Evolutionary conservation across 2,113 vertebrate species (phyloP).

Genomic region (Paraplagusia blochii): DNA sequence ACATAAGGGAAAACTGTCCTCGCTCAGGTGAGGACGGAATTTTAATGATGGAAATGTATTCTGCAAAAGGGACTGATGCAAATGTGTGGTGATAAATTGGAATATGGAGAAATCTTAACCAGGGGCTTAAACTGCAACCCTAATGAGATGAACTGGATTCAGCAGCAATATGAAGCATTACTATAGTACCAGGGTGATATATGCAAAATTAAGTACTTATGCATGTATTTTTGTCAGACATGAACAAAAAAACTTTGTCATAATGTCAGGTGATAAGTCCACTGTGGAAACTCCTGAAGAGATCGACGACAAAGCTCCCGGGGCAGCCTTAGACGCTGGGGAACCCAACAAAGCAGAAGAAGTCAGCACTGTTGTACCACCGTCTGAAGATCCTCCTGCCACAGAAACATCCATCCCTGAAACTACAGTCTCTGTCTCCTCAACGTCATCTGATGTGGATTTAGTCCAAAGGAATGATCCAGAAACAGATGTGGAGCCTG

Average conservation of each 20-base stretch:
- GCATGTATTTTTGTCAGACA: no score
- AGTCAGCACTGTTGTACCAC: neutral
- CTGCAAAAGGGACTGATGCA: no score
- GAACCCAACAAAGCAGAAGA: slow-evolving; percentile 24
- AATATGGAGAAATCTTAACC: no score
- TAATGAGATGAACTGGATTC: no score
- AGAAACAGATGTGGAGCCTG: slow-evolving; percentile 8
- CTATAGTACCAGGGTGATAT: no score
- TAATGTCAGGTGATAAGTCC: slow-evolving; percentile 9
- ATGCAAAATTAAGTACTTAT: no score
- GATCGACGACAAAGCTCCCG: slow-evolving; percentile 21
- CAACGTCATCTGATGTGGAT: slow-evolving; percentile 23
- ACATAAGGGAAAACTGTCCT: no score
- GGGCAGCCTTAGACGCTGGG: slow-evolving; percentile 14
- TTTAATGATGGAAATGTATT: no score
- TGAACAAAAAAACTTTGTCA: neutral
- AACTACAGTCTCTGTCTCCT: slow-evolving; percentile 9
- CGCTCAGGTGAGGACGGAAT: no score
- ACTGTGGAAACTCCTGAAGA: slow-evolving; percentile 16
- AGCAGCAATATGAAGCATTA: no score
- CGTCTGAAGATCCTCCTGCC: slow-evolving; percentile 4
- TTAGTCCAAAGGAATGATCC: slow-evolving; percentile 28
- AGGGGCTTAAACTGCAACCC: no score
- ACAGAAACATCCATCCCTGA: slow-evolving; percentile 11
- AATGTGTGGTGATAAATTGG: no score